Conservation (phyloP, 2,113 vertebrate species). For the Phaethornis superciliosus region DNA sequence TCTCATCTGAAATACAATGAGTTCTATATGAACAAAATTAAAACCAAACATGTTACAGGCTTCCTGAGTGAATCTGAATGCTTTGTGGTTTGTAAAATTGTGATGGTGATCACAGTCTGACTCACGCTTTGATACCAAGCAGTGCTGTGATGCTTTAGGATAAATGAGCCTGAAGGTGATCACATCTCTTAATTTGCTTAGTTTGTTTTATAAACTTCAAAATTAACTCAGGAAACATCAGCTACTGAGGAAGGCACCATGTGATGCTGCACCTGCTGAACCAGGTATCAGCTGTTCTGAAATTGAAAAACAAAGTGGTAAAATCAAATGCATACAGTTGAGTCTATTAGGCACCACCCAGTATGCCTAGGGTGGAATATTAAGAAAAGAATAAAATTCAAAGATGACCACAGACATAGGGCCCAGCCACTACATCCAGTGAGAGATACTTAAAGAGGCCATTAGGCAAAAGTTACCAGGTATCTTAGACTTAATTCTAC, state of each 20-base stretch:
- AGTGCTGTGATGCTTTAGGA: neutral
- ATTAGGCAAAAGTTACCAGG: neutral
- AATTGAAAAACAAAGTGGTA: slow-evolving; percentile 4
- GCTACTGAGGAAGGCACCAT: neutral
- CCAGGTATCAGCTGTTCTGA: neutral
- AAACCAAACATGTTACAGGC: neutral
- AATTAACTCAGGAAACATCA: neutral
- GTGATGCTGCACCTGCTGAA: slow-evolving; percentile 6
- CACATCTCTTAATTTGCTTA: neutral
- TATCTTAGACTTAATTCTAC: neutral
- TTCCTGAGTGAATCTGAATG: neutral
- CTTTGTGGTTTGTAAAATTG: neutral
- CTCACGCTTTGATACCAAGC: neutral
- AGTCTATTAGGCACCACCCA: neutral
- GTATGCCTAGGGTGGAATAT: neutral
- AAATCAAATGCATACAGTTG: neutral
- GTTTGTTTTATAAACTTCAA: neutral
- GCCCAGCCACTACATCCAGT: neutral
- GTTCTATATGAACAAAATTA: neutral
- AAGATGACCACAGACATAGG: neutral
- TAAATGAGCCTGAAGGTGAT: neutral
- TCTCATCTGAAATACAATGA: neutral
- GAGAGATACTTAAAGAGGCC: neutral
- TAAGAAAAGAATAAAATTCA: neutral
- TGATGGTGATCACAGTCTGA: neutral